These are phyloP conservation scores for Fistularia tabacaria DNA, from an alignment of 2,797 vertebrate genomes.

Conservation along the genomic window DNA sequence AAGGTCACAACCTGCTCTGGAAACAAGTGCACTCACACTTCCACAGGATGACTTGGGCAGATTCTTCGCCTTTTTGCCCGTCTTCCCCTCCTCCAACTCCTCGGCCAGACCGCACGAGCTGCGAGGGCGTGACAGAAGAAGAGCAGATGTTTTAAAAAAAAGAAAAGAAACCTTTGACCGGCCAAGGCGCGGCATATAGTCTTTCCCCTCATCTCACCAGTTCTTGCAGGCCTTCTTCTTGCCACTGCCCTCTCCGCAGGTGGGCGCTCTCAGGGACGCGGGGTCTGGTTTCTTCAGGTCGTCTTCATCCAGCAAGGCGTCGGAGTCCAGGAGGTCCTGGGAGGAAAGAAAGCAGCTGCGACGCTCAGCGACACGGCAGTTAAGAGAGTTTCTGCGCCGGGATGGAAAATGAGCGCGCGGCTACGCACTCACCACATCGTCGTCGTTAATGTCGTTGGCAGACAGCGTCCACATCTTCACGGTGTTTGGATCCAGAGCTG, in stretches of 20 bases:
- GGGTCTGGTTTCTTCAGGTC: conserved; percentile 92
- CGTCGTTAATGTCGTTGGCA: conserved; percentile 87
- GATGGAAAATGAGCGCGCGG: not conserved
- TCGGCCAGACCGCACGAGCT: conserved; percentile 95
- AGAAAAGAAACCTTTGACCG: too few species aligned
- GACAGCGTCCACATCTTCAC: conserved; percentile 90
- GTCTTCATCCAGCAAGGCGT: conserved; percentile 87
- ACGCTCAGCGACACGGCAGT: too few species aligned
- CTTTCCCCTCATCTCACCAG: conserved; percentile 77
- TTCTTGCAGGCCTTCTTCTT: conserved; percentile 93
- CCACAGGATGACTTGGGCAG: conserved; percentile 90
- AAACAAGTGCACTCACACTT: conserved; percentile 76
- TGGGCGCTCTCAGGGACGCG: conserved; percentile 76
- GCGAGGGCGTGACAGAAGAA: not conserved
- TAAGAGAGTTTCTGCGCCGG: not conserved
- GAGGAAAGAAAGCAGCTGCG: not conserved
- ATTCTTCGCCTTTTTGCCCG: conserved; percentile 41
- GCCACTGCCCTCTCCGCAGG: conserved; percentile 79
- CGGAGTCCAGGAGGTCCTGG: conserved; percentile 92
- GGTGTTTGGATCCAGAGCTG: conserved; percentile 79
- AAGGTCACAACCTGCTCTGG: too few species aligned
- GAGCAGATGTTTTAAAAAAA: too few species aligned
- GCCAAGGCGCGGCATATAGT: too few species aligned
- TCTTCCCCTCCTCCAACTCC: conserved; percentile 81
- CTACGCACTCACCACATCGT: conserved; percentile 66